A percentile compares a stretch with the other conserved stretches of the same genome.
phyloP scores from a whole-genome alignment of 2,888 invertebrate genomes.

The Argyresthia albistria region DNA sequence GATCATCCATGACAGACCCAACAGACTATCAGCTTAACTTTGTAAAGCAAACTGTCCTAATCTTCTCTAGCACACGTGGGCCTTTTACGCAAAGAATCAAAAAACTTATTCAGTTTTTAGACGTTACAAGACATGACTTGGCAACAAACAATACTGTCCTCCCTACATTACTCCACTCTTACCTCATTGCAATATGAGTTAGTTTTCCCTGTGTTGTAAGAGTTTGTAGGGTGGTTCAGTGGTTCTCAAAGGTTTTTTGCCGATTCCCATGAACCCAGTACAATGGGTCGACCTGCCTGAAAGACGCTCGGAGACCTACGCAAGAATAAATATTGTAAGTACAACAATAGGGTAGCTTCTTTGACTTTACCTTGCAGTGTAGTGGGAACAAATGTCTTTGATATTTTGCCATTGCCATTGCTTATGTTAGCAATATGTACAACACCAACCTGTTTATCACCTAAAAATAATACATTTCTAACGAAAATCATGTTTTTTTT shows the following conservation, averaged over 20 bases:
- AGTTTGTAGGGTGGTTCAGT: neutral
- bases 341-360: conserved; percentile 66
- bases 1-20: too few species aligned
- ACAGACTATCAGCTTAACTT: too few species aligned
- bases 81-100: conserved; percentile 29
- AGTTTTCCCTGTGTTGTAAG: neutral
- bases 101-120: conserved; percentile 61
- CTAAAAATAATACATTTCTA: too few species aligned
- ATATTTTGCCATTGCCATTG: conserved; percentile 19
- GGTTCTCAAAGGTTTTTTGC: conserved; percentile 44
- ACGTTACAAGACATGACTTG: conserved; percentile 24
- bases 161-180: neutral
- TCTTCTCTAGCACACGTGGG: conserved; percentile 55
- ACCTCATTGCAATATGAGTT: neutral
- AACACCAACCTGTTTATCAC: too few species aligned
- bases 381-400: conserved; percentile 22
- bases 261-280: conserved; percentile 67
- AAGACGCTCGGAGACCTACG: conserved; percentile 55
- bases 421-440: too few species aligned
- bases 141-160: neutral
- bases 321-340: conserved; percentile 70
- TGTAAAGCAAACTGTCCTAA: conserved; percentile 20
- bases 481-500: too few species aligned
- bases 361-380: conserved; percentile 42
- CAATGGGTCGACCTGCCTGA: conserved; percentile 64